These are phyloP conservation scores for Irena cyanogastra DNA, from an alignment of 2,113 vertebrate species.

Conservation along the genomic window DNA sequence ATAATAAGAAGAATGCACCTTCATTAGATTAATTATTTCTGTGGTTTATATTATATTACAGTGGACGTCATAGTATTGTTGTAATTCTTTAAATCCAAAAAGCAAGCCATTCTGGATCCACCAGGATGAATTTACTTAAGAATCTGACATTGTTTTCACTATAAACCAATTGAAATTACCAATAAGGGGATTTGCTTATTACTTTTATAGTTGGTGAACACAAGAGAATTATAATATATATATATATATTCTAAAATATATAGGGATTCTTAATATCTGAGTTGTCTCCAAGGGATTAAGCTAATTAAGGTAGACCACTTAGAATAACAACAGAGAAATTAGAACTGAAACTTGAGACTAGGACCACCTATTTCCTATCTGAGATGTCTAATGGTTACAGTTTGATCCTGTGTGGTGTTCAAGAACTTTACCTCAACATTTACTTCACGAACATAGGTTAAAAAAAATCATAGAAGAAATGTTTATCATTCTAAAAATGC, in stretches of 20 bases:
- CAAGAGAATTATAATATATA: background rate
- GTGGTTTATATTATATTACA: background rate
- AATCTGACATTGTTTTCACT: background rate
- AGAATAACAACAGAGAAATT: background rate
- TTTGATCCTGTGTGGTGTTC: background rate
- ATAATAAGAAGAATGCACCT: background rate
- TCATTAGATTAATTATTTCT: background rate
- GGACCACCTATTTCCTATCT: background rate
- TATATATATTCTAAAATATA: background rate
- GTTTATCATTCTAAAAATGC: background rate
- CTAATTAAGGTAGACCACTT: background rate
- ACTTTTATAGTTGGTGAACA: background rate
- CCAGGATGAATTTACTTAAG: background rate
- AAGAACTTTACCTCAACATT: background rate
- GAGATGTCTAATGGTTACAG: background rate
- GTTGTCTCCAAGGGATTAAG: background rate
- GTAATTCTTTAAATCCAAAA: background rate
- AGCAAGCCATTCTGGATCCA: background rate
- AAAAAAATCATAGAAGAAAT: background rate
- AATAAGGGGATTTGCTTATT: rapidly evolving
- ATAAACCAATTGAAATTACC: background rate
- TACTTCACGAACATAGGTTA: background rate
- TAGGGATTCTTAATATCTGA: background rate
- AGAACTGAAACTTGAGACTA: background rate
- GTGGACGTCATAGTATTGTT: background rate